Base-by-base conservation (phyloP, 1,140 invertebrate species). In the Drosophila azteca region DNA sequence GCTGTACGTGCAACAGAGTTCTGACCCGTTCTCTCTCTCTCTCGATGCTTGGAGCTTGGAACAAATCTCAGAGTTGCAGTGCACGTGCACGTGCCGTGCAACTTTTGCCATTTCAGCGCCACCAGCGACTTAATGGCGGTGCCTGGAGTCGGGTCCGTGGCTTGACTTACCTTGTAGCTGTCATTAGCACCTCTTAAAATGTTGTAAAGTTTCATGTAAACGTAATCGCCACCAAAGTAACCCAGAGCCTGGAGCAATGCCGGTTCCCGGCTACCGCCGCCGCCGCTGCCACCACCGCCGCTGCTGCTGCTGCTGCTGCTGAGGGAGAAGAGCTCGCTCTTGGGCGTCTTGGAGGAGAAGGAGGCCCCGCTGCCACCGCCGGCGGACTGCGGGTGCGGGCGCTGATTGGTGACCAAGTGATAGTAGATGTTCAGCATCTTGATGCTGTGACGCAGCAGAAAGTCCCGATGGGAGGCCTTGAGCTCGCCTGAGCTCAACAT, bases 201-300 rank as follows among this genome's bases (percentile, higher is more conserved):
- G 41, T 96, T 95, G 90, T 95, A 95, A 55, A 97, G 92, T 90
- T 95, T 96, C 82, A 95, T 92, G 90, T 97, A 97, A 92, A 97
- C 95, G 22, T 95, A 94, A 51, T 93, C 92, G 77, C 93, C 93
- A 58, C 93, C 91, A 91, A 96, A 96, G 59, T 93, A 90, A 57
- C 95, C 95, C 66, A 94, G 90, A 17, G 90, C 76, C 64, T 82
- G 92, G 57, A 90, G 55, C 49, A 76, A 31, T 50, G 77, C 73
- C 61, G 68, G 54, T 55, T 90, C 83, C 54, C 57, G 41, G 39
- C 45, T 31, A 41, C 49, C 63, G 60, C 54, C 48, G 43, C 60
- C 54, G 55, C 67, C 31, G 48, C 60, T 31, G 3, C 43, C 48
- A 55, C 73, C 62, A 35, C 54, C 48, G 35, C 60, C 54, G 55